Percentiles rank a stretch among this genome's conserved stretches.
phyloP scores from a whole-genome alignment of 2,797 vertebrate genomes.

The Sebastes kiyomatsui region DNA sequence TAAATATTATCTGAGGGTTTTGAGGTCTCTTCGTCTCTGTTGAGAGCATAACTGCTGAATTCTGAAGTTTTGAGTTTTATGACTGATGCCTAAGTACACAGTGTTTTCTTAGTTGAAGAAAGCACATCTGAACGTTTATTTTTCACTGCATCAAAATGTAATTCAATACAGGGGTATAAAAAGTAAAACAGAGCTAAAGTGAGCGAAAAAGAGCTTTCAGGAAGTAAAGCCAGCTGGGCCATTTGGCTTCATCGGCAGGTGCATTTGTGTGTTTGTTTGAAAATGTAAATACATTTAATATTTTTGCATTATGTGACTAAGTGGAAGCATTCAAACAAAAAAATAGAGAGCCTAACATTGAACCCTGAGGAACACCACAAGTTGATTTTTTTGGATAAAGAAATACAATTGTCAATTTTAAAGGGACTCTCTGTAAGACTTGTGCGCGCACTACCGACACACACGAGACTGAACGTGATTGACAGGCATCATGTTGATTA shows the following conservation, averaged over 20 bases:
- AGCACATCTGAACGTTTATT: not conserved
- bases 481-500: too few species aligned
- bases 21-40: constrained; percentile 20
- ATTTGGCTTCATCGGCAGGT: not conserved
- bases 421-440: too few species aligned
- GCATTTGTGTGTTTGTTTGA: not conserved
- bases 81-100: not conserved
- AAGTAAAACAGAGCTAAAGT: not conserved
- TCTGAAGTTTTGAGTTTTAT: not conserved
- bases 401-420: not conserved
- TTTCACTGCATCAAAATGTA: not conserved
- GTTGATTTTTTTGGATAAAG: not conserved
- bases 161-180: not conserved
- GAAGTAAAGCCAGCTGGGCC: not conserved
- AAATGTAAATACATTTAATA: not conserved
- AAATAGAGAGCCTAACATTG: not conserved
- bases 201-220: not conserved
- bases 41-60: constrained; percentile 3
- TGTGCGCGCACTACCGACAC: too few species aligned
- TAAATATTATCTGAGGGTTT: constrained; percentile 30
- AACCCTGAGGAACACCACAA: not conserved
- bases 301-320: not conserved
- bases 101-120: not conserved
- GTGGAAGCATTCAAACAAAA: not conserved
- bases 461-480: too few species aligned